Percentiles rank a stretch among this genome's conserved stretches.
Conservation (phyloP, 1,140 invertebrate species). For the Amyelois transitella region DNA sequence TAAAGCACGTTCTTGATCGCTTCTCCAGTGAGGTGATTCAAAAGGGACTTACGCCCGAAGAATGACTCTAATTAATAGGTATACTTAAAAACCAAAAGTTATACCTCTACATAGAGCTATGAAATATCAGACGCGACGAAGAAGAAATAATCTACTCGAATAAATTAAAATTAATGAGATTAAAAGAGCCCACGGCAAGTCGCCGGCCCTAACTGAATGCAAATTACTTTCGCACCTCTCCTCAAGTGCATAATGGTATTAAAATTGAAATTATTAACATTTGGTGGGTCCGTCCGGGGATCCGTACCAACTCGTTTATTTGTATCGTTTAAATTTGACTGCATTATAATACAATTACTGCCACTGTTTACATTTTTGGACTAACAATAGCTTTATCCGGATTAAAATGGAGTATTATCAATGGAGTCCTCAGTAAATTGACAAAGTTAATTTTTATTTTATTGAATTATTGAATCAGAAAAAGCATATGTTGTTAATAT, state of each 20-base stretch:
- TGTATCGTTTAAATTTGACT: not conserved
- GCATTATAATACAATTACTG: not conserved
- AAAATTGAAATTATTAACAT: conserved; percentile 66
- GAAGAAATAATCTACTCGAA: conserved; percentile 63
- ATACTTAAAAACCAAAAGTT: too few species aligned
- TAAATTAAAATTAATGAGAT: conserved; percentile 73
- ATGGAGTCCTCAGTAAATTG: too few species aligned
- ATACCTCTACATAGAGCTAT: conserved; percentile 9
- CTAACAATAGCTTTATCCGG: too few species aligned
- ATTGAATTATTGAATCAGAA: too few species aligned
- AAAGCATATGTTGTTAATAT: too few species aligned
- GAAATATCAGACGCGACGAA: conserved; percentile 48
- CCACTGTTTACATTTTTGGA: not conserved
- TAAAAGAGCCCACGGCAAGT: conserved; percentile 53
- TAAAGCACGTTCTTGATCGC: too few species aligned
- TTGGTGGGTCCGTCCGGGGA: conserved; percentile 11
- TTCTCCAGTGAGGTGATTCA: too few species aligned
- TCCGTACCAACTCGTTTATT: conserved; percentile 7
- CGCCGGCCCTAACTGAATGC: conserved; percentile 60
- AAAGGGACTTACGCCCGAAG: too few species aligned
- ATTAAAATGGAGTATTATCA: too few species aligned
- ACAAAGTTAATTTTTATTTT: too few species aligned
- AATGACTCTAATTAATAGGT: too few species aligned
- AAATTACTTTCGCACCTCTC: conserved; percentile 67
- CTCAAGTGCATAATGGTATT: conserved; percentile 63